A percentile compares a stretch with the other conserved stretches of the same genome.
Evolutionary conservation across 2,888 invertebrate species (phyloP).

Genomic region (Callyntrura sp.): DNA sequence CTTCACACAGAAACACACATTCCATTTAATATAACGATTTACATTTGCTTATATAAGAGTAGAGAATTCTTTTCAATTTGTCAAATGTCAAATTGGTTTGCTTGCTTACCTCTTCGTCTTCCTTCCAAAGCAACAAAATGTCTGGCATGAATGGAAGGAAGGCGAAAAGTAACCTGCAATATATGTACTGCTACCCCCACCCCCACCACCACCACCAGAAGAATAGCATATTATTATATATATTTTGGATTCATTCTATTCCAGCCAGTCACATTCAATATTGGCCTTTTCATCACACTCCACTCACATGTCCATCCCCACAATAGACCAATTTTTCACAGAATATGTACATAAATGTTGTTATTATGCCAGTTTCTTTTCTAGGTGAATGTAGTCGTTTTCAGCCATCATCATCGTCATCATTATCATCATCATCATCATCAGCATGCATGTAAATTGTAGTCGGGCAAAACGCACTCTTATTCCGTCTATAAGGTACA

Average conservation of each 20-base stretch:
- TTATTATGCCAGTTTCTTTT: not conserved
- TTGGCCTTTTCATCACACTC: constrained; percentile 63
- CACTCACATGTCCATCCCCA: constrained; percentile 51
- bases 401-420: constrained; percentile 44
- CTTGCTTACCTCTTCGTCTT: constrained; percentile 51
- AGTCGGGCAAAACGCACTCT: constrained; percentile 38
- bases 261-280: constrained; percentile 66
- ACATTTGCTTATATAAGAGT: not conserved
- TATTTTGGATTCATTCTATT: constrained; percentile 33
- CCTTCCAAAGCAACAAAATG: not conserved
- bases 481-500: constrained; percentile 20
- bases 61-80: constrained; percentile 74
- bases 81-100: constrained; percentile 77
- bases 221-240: too few species aligned
- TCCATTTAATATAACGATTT: not conserved
- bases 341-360: constrained; percentile 41
- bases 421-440: constrained; percentile 43
- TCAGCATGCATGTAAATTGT: constrained; percentile 43
- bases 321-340: constrained; percentile 68
- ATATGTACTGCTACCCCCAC: not conserved
- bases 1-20: not conserved
- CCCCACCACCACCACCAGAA: not conserved
- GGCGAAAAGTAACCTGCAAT: constrained; percentile 7
- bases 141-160: constrained; percentile 10
- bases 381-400: constrained; percentile 41